These are phyloP conservation scores for Phalanger gymnotis DNA, from an alignment of 2,797 vertebrate species.

Conservation along the genomic window DNA sequence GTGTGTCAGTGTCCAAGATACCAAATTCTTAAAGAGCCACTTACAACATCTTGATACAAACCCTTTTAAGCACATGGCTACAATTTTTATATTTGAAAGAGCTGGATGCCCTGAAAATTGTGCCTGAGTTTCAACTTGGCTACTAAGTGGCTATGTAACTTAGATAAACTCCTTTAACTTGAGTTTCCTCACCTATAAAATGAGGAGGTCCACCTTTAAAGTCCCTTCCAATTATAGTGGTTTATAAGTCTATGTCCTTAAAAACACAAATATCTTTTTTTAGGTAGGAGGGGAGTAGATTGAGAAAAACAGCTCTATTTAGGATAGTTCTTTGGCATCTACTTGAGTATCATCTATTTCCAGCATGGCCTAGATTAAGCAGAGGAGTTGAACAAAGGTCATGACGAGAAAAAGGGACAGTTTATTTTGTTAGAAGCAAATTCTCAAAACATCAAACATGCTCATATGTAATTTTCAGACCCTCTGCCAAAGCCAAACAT, in stretches of 20 bases:
- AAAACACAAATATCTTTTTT: constrained; percentile 9
- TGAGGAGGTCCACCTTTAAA: not conserved
- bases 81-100: not conserved
- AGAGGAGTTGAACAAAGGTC: not conserved
- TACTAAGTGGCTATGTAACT: not conserved
- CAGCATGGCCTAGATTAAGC: constrained; percentile 18
- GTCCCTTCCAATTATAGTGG: not conserved
- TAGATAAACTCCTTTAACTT: not conserved
- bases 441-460: constrained; percentile 4
- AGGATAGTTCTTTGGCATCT: not conserved
- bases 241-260: not conserved
- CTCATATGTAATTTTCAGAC: not conserved
- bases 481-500: not conserved
- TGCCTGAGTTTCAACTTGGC: not conserved
- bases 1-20: not conserved
- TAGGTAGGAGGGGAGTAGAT: not conserved
- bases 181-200: not conserved
- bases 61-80: not conserved
- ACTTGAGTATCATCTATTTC: not conserved
- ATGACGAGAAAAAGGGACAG: constrained; percentile 6
- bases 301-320: constrained; percentile 14
- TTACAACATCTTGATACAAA: not conserved
- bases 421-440: constrained; percentile 23
- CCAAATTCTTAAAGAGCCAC: not conserved
- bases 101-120: not conserved